Evolutionary conservation across 2,113 vertebrate species (phyloP).

Genomic region (Arenaria interpres): DNA sequence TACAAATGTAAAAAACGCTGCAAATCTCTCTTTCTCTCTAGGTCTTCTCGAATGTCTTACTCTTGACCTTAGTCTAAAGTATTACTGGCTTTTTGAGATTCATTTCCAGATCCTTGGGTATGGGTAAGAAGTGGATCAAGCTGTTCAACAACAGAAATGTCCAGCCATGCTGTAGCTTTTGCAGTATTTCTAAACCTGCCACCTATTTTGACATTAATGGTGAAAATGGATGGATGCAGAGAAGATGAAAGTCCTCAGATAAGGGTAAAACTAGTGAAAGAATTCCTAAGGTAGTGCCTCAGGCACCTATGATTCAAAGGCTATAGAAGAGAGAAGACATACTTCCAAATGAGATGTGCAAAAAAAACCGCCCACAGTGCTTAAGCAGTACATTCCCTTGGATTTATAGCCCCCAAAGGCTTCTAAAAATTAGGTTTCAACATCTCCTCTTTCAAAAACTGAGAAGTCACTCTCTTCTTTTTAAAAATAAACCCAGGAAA

Average conservation of each 20-base stretch:
- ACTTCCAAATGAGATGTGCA: neutral
- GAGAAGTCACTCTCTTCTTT: neutral
- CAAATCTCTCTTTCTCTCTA: neutral
- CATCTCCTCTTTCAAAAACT: neutral
- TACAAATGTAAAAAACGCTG: neutral
- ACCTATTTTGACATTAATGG: neutral
- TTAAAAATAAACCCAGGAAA: neutral
- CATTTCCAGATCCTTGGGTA: neutral
- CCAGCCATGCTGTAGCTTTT: neutral
- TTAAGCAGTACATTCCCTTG: fast-evolving
- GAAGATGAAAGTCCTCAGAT: neutral
- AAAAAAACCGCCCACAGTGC: neutral
- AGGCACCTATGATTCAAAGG: neutral
- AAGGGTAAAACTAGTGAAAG: neutral
- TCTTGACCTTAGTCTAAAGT: neutral
- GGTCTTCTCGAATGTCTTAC: neutral
- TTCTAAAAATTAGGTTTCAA: neutral
- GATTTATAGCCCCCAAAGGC: neutral
- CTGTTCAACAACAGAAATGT: neutral
- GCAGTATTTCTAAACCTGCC: neutral
- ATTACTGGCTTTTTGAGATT: neutral
- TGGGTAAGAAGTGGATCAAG: neutral
- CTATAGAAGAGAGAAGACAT: neutral
- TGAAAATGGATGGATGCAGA: neutral
- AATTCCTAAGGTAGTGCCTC: neutral